Evolutionary conservation across 2,888 invertebrate genomes (phyloP).

Genomic region (Pseudoips prasinana): DNA sequence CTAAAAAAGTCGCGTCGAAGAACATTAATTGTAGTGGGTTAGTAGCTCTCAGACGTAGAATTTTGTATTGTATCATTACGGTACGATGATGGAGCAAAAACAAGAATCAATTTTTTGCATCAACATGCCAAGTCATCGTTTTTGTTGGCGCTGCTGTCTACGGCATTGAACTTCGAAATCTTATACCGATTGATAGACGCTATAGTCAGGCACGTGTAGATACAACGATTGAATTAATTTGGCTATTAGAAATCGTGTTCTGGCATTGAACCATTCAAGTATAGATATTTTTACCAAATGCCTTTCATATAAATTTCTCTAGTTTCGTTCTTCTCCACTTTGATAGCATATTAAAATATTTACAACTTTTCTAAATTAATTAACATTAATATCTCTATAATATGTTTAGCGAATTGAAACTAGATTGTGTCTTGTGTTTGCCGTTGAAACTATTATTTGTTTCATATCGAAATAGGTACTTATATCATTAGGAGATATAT

Average conservation of each 20-base stretch:
- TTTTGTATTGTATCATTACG: slow-evolving; percentile 39
- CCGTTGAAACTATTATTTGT: no score
- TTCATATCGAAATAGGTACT: no score
- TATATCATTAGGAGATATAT: no score
- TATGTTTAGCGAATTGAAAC: no score
- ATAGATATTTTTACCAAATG: slow-evolving; percentile 1
- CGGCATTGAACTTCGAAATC: slow-evolving; percentile 59
- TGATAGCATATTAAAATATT: no score
- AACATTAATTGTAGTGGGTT: slow-evolving; percentile 40
- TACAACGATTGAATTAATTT: slow-evolving; percentile 22
- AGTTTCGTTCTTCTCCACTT: slow-evolving; percentile 1
- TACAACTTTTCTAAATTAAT: no score
- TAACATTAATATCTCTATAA: no score
- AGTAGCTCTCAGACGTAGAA: slow-evolving; percentile 37
- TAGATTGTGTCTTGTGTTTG: no score
- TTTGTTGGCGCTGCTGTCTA: slow-evolving; percentile 39
- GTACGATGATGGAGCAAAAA: slow-evolving; percentile 49
- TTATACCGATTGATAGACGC: slow-evolving; percentile 33
- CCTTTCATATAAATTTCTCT: slow-evolving; percentile 11
- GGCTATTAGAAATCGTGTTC: slow-evolving; percentile 27
- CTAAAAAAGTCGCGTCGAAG: slow-evolving; percentile 7
- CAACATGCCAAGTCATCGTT: slow-evolving; percentile 51
- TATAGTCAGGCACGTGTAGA: slow-evolving; percentile 13
- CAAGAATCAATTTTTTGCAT: slow-evolving; percentile 35
- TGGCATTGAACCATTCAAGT: slow-evolving; percentile 7